Conservation (phyloP, 2,113 vertebrate species). For the Heterotis niloticus region DNA sequence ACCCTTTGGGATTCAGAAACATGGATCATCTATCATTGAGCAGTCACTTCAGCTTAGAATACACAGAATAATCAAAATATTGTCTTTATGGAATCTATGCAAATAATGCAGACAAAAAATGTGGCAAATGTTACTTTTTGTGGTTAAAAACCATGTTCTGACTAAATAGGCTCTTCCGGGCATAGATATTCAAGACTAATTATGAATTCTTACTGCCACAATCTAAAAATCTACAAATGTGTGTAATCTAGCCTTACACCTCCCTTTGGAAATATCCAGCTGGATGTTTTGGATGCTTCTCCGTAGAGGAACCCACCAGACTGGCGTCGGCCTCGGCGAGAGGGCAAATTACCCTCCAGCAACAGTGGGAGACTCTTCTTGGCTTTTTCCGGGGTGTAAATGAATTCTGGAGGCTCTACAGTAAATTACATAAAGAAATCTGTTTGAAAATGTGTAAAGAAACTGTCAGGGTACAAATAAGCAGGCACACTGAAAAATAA, state of each 20-base stretch:
- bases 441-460: neutral
- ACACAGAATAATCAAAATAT: neutral
- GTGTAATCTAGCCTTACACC: too few relatives aligned
- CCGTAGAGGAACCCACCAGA: conserved; percentile 62
- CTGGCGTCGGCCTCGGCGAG: conserved; percentile 67
- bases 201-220: too few relatives aligned
- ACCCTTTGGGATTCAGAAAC: neutral
- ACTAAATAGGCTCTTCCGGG: too few relatives aligned
- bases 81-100: too few relatives aligned
- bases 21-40: neutral
- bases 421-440: conserved; percentile 19
- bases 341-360: conserved; percentile 55
- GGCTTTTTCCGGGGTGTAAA: conserved; percentile 67
- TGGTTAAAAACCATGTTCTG: too few relatives aligned
- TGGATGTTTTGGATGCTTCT: neutral
- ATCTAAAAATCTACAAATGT: neutral
- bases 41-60: too few relatives aligned
- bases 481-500: neutral
- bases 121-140: neutral
- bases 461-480: neutral
- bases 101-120: neutral
- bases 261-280: too few relatives aligned
- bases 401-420: conserved; percentile 67
- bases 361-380: conserved; percentile 62
- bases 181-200: too few relatives aligned